These are phyloP conservation scores for Coturnix japonica DNA, from an alignment of 2,113 vertebrate genomes.

Conservation along the genomic window DNA sequence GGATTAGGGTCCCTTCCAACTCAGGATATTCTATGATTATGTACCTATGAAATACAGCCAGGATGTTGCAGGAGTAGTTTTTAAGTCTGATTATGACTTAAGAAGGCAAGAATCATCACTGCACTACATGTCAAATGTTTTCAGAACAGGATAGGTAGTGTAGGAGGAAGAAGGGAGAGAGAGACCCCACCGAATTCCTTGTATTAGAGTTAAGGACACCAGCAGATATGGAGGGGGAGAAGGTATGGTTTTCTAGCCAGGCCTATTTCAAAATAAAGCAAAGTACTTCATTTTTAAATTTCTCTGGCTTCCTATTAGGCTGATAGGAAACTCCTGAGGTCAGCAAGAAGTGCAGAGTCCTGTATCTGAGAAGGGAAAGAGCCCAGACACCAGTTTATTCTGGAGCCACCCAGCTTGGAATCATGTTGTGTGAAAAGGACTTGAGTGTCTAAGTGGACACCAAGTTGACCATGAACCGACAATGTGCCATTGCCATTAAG, in stretches of 20 bases:
- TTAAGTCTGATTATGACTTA: background rate
- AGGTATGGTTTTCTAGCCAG: background rate
- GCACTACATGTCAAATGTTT: background rate
- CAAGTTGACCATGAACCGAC: background rate
- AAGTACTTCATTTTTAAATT: background rate
- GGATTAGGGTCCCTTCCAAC: background rate
- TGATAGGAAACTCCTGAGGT: background rate
- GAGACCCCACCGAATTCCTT: background rate
- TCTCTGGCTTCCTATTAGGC: background rate
- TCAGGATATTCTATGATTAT: background rate
- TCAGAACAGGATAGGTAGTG: background rate
- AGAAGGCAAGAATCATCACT: background rate
- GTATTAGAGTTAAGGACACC: background rate
- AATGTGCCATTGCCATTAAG: background rate
- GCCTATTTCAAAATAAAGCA: background rate
- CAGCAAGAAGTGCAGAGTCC: background rate
- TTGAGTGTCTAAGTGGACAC: background rate
- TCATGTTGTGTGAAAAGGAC: background rate
- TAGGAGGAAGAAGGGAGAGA: background rate
- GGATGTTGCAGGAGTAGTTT: background rate
- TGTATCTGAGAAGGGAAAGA: background rate
- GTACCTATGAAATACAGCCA: background rate
- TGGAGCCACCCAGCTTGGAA: background rate
- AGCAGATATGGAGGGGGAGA: background rate
- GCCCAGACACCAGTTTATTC: background rate